Evolutionary conservation across 2,888 invertebrate genomes (phyloP).

Genomic region (Octodonta nipae): DNA sequence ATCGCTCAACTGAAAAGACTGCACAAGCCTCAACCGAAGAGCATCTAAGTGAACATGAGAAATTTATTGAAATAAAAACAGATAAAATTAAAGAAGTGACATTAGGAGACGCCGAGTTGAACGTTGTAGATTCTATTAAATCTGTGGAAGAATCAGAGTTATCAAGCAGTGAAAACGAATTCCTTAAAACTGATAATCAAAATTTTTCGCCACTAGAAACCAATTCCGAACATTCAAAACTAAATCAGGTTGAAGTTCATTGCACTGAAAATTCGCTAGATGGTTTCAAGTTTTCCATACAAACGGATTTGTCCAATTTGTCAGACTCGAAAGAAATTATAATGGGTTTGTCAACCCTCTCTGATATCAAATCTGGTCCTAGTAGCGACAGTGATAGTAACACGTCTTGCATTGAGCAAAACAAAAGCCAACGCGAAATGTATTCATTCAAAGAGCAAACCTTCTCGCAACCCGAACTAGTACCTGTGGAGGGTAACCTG

Average conservation of each 20-base stretch:
- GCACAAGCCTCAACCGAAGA: too few relatives aligned
- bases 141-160: neutral
- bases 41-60: neutral
- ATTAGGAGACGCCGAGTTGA: neutral
- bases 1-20: too few relatives aligned
- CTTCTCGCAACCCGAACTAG: slow-evolving; percentile 21
- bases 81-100: neutral
- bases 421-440: neutral
- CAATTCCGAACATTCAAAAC: slow-evolving; percentile 1
- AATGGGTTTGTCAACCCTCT: slow-evolving; percentile 12
- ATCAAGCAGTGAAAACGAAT: too few relatives aligned
- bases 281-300: slow-evolving; percentile 20
- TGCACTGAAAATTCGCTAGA: slow-evolving; percentile 10
- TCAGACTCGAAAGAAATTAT: slow-evolving; percentile 18
- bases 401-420: neutral
- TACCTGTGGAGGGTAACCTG: slow-evolving; percentile 45
- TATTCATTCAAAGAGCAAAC: too few relatives aligned
- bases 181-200: too few relatives aligned
- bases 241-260: slow-evolving; percentile 14
- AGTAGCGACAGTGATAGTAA: too few relatives aligned
- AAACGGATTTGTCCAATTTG: slow-evolving; percentile 22
- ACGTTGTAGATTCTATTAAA: neutral
- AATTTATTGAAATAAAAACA: neutral
- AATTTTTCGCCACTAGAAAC: too few relatives aligned
- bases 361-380: slow-evolving; percentile 12